These are phyloP conservation scores for Bellardia bayeri DNA, from an alignment of 2,888 invertebrate species.

Conservation along the genomic window DNA sequence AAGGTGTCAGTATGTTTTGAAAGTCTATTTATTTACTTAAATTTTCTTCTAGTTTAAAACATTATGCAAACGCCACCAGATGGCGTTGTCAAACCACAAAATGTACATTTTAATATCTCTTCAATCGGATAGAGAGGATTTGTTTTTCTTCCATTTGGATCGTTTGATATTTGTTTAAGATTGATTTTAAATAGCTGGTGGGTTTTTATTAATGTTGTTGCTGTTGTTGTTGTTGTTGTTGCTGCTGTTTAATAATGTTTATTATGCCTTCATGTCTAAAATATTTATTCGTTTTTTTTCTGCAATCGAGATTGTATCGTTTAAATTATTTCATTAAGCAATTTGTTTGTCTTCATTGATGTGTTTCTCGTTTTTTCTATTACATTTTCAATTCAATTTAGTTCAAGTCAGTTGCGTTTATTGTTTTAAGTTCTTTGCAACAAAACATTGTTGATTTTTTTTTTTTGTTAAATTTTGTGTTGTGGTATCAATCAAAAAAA, in stretches of 20 bases:
- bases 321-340: slow-evolving; percentile 45
- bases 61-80: slow-evolving; percentile 69
- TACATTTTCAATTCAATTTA: slow-evolving; percentile 18
- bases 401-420: slow-evolving; percentile 47
- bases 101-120: slow-evolving; percentile 47
- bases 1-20: slow-evolving; percentile 70
- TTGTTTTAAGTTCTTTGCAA: slow-evolving; percentile 60
- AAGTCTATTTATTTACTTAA: slow-evolving; percentile 68
- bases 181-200: slow-evolving; percentile 50
- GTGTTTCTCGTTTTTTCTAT: slow-evolving; percentile 33
- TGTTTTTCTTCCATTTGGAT: slow-evolving; percentile 7
- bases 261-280: slow-evolving; percentile 50
- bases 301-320: slow-evolving; percentile 1
- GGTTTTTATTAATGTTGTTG: slow-evolving; percentile 21
- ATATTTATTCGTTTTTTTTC: slow-evolving; percentile 20
- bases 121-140: neutral
- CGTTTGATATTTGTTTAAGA: slow-evolving; percentile 45
- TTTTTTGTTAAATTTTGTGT: slow-evolving; percentile 18
- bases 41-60: slow-evolving; percentile 4
- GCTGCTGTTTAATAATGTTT: slow-evolving; percentile 51
- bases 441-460: slow-evolving; percentile 51
- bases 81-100: slow-evolving; percentile 69
- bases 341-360: slow-evolving; percentile 40
- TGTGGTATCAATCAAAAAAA: slow-evolving; percentile 45
- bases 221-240: slow-evolving; percentile 14